Percentiles rank a stretch among this genome's conserved stretches.
Conservation (phyloP, 2,888 invertebrate species). For the Drosophila ustulata region DNA sequence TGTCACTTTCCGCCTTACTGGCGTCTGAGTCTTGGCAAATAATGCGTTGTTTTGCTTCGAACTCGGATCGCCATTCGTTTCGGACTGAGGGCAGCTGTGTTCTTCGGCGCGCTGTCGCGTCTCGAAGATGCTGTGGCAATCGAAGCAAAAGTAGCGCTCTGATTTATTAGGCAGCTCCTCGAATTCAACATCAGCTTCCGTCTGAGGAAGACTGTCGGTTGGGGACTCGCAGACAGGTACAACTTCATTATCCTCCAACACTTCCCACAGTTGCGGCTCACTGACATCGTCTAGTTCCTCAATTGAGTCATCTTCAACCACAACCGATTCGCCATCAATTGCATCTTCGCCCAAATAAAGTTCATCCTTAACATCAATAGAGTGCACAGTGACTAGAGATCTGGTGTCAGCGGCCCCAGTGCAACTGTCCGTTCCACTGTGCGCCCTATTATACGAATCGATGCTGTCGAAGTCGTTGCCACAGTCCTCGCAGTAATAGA, state of each 20-base stretch:
- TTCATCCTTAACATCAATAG: conserved; percentile 41
- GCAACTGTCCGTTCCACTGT: conserved; percentile 35
- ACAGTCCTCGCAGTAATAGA: conserved; percentile 58
- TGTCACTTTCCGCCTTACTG: conserved; percentile 33
- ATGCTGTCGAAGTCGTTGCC: conserved; percentile 45
- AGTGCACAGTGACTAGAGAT: conserved; percentile 24
- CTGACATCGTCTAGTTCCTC: conserved; percentile 41
- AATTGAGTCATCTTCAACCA: conserved; percentile 29
- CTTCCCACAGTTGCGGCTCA: conserved; percentile 60
- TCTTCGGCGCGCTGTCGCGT: conserved; percentile 73
- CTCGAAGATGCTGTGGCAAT: conserved; percentile 75
- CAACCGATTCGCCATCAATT: conserved; percentile 25
- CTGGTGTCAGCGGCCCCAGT: conserved; percentile 13
- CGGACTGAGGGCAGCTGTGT: conserved; percentile 65
- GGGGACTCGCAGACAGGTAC: background rate
- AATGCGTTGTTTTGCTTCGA: conserved; percentile 17
- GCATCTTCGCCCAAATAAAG: conserved; percentile 10
- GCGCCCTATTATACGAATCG: conserved; percentile 47
- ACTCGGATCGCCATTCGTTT: conserved; percentile 8
- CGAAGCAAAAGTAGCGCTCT: conserved; percentile 77
- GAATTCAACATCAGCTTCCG: conserved; percentile 1
- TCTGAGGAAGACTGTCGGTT: background rate
- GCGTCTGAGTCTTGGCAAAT: conserved; percentile 36
- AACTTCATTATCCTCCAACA: conserved; percentile 45
- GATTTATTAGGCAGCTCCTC: conserved; percentile 34